Evolutionary conservation across 2,888 invertebrate species (phyloP).

Genomic region (Drosophila peninsularis): DNA sequence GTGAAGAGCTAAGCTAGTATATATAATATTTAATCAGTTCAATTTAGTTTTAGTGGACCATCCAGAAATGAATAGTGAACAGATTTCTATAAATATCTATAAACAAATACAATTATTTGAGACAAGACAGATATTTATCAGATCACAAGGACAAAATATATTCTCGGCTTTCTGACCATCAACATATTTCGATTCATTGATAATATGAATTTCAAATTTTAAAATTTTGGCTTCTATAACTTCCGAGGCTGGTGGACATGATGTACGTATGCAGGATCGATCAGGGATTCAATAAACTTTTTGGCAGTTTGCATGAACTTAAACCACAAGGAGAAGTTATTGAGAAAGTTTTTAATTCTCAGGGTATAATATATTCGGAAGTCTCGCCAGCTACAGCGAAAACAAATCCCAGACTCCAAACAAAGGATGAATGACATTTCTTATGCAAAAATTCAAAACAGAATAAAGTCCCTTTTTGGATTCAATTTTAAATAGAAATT

Average conservation of each 20-base stretch:
- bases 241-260: background rate
- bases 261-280: background rate
- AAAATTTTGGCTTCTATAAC: background rate
- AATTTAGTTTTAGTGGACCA: no score
- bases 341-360: background rate
- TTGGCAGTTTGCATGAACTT: background rate
- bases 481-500: no score
- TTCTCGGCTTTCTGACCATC: no score
- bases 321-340: background rate
- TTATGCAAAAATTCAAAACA: no score
- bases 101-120: background rate
- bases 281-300: background rate
- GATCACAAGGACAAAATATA: background rate
- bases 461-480: no score
- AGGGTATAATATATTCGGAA: background rate
- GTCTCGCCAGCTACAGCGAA: no score
- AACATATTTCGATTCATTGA: background rate
- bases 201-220: background rate
- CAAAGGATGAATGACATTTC: no score
- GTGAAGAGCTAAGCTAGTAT: constrained; percentile 1
- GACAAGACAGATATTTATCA: background rate
- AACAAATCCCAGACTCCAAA: no score
- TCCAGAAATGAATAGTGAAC: no score
- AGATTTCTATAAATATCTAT: background rate
- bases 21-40: background rate